Conservation (phyloP, 2,797 vertebrate genomes). For the Peromyscus eremicus region DNA sequence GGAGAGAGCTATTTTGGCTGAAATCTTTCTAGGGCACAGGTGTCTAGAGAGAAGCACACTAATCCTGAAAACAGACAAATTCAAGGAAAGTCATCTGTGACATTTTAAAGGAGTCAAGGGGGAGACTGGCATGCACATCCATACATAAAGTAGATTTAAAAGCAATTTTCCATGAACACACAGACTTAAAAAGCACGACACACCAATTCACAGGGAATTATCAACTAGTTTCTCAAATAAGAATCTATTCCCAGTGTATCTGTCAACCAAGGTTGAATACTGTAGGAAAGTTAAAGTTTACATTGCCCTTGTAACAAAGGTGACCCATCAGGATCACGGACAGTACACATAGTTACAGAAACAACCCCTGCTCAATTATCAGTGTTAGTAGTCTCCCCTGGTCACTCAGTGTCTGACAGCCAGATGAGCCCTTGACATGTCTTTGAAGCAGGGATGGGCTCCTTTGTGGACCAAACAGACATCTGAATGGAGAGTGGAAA, state of each 20-base stretch:
- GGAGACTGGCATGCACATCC: slow-evolving; percentile 5
- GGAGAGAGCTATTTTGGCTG: slow-evolving; percentile 56
- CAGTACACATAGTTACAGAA: accelerated
- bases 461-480: background rate
- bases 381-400: background rate
- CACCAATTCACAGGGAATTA: slow-evolving; percentile 69
- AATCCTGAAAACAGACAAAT: slow-evolving; percentile 79
- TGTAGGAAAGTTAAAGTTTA: slow-evolving; percentile 44
- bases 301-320: background rate
- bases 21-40: slow-evolving; percentile 73
- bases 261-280: slow-evolving; percentile 53
- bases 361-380: background rate
- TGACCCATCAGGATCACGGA: slow-evolving; percentile 48
- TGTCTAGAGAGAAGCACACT: slow-evolving; percentile 74
- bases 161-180: slow-evolving; percentile 67
- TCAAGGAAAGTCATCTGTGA: slow-evolving; percentile 73
- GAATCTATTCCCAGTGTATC: slow-evolving; percentile 69
- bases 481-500: background rate
- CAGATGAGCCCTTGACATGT: background rate
- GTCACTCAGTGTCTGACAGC: background rate
- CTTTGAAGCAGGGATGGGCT: background rate
- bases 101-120: slow-evolving; percentile 53
- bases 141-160: slow-evolving; percentile 64
- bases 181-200: slow-evolving; percentile 66
- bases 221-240: slow-evolving; percentile 59